Conservation (phyloP, 2,113 vertebrate genomes). For the Tragelaphus strepsiceros region DNA sequence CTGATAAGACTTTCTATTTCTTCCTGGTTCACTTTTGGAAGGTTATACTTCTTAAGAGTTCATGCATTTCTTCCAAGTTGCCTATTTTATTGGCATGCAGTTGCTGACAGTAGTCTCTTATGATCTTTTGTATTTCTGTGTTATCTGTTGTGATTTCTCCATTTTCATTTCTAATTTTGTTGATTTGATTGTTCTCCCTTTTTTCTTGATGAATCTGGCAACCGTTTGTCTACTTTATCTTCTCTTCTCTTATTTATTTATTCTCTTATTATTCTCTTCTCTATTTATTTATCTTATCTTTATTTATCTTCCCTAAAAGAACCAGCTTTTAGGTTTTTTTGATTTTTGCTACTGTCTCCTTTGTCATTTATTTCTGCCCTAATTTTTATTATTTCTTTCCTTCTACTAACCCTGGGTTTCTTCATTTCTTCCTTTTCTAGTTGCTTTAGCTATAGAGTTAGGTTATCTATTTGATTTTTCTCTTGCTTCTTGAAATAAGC, state of each 20-base stretch:
- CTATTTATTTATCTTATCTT: not conserved
- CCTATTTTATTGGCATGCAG: not conserved
- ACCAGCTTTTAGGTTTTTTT: not conserved
- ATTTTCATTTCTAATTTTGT: not conserved
- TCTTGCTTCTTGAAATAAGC: not conserved
- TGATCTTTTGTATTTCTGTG: not conserved
- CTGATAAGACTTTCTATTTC: not conserved
- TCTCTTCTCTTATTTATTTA: too few species aligned
- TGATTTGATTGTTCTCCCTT: not conserved
- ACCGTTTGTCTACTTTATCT: not conserved
- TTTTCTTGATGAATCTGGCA: not conserved
- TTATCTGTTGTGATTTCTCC: not conserved
- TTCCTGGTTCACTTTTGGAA: not conserved
- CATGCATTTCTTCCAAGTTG: not conserved
- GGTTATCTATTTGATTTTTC: not conserved
- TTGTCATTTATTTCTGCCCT: not conserved
- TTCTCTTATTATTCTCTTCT: too few species aligned
- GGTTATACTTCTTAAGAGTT: not conserved
- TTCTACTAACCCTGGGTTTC: not conserved
- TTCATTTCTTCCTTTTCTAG: not conserved
- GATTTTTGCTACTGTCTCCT: fast-evolving
- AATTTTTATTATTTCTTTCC: not conserved
- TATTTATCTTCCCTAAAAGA: not conserved
- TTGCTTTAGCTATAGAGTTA: not conserved
- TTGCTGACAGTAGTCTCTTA: not conserved